Base-by-base conservation (phyloP, 1,140 invertebrate species). In the Sycophaga agraensis region DNA sequence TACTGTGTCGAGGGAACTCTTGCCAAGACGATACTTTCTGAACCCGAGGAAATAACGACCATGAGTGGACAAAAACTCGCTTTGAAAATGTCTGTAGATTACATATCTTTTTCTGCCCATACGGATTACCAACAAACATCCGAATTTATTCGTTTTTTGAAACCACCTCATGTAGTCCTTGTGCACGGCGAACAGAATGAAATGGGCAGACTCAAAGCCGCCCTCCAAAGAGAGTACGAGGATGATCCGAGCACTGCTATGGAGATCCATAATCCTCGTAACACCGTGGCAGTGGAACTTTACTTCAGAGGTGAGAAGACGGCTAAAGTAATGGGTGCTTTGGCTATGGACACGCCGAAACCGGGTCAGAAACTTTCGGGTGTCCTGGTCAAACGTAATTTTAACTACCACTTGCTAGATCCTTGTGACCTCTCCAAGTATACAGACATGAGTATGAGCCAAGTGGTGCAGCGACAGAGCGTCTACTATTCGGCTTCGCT, bases 151-250 rank as follows among this genome's bases (percentile, higher is more conserved):
- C 85, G 94, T 28, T 88, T 91, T 35, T 80, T 99, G 14, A 96
- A 94, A 74, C 97, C 98, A 16, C 90, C 94, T 0, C 96, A 99
- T 82, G 92, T 99, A 46, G 93, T 98, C 12, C 82, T 99, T 19
- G 97, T 99, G 0, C 97, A 99, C 78, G 97, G 97, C 1, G 98
- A 99, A 79, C 92, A 96, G 74, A 99, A 98, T 78, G 97, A 99
- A 82, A 99, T 99, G 98, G 90, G 88, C 3, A 86, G 97, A 22
- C 78, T 99, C 43, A 97, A 98, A 81, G 89, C 94, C 43, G 97
- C 96, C 0, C 81, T 99, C 17, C 88, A 94, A 69, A 82, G 97
- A 14, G 96, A 99, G 78, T 99, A 98, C 74, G 94, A 96, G 79
- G 92, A 94, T 68, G 90, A 93, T 73, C 85, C 87, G 14, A 91